A percentile compares a stretch with the other conserved stretches of the same genome.
These are phyloP conservation scores for Cotesia vestalis DNA, from an alignment of 1,140 invertebrate genomes.

Conservation along the genomic window DNA sequence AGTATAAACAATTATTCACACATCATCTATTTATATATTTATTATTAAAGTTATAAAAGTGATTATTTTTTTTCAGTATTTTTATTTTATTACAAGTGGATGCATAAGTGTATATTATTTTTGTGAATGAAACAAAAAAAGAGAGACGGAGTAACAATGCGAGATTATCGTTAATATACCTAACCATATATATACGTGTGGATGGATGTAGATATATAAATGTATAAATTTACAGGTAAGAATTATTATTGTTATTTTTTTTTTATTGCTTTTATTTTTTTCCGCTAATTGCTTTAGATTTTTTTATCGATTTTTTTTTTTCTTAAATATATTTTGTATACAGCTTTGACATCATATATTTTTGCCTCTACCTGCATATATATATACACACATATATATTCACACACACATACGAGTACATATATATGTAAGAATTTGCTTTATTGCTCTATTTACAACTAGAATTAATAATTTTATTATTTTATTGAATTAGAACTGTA, in stretches of 20 bases:
- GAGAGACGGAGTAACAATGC: slow-evolving; percentile 25
- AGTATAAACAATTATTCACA: too few species aligned
- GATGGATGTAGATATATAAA: too few species aligned
- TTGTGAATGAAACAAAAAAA: slow-evolving; percentile 1
- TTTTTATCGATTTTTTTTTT: too few species aligned
- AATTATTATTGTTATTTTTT: too few species aligned
- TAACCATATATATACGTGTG: not conserved
- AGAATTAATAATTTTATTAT: slow-evolving; percentile 11
- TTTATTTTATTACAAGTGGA: not conserved
- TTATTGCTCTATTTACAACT: slow-evolving; percentile 31
- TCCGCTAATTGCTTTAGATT: too few species aligned
- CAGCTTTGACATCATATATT: slow-evolving; percentile 36
- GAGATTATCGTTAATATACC: slow-evolving; percentile 11
- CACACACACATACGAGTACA: too few species aligned
- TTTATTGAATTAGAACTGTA: slow-evolving; percentile 18
- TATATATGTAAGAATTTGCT: too few species aligned
- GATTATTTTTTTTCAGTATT: not conserved
- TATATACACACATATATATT: slow-evolving; percentile 31
- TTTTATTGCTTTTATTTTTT: too few species aligned
- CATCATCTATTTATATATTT: too few species aligned
- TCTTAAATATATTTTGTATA: not conserved
- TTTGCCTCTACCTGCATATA: slow-evolving; percentile 39
- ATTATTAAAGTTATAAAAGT: slow-evolving; percentile 21
- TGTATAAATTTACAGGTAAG: too few species aligned
- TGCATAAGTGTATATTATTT: not conserved